A percentile compares a stretch with the other conserved stretches of the same genome.
Conservation (phyloP, 2,797 vertebrate genomes). For the Falco novaeseelandiae region DNA sequence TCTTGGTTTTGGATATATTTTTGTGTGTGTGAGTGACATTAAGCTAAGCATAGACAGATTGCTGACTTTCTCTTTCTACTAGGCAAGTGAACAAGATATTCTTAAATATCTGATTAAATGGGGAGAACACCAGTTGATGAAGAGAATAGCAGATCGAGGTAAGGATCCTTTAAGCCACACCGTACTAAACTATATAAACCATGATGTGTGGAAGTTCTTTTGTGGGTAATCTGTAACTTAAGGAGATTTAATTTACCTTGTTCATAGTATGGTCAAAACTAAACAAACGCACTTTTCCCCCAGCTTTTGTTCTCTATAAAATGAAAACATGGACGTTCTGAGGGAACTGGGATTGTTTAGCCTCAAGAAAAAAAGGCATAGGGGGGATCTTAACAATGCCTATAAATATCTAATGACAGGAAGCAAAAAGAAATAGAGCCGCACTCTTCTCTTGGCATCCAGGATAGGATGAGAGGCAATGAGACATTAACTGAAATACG, state of each 20-base stretch:
- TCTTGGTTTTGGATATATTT: too few relatives aligned
- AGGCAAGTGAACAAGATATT: slow-evolving; percentile 99
- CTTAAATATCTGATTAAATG: slow-evolving; percentile 98
- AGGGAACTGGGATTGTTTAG: neutral
- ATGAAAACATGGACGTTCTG: neutral
- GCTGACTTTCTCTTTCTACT: slow-evolving; percentile 40
- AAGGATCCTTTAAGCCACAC: slow-evolving; percentile 55
- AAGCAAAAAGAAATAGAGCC: neutral
- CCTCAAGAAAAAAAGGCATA: neutral
- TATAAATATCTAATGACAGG: neutral
- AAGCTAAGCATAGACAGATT: neutral
- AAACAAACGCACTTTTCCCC: neutral
- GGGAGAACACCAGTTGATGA: slow-evolving; percentile 98
- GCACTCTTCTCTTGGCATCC: neutral
- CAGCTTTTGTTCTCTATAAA: neutral
- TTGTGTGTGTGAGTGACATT: neutral
- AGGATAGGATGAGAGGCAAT: neutral
- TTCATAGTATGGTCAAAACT: neutral
- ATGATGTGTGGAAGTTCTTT: neutral
- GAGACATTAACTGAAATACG: neutral
- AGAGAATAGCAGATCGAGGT: slow-evolving; percentile 99
- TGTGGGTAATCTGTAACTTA: neutral
- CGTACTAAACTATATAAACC: neutral
- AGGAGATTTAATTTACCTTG: neutral
- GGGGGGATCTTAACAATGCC: neutral